Evolutionary conservation across 2,113 vertebrate genomes (phyloP).

Genomic region (Embiotoca jacksoni): DNA sequence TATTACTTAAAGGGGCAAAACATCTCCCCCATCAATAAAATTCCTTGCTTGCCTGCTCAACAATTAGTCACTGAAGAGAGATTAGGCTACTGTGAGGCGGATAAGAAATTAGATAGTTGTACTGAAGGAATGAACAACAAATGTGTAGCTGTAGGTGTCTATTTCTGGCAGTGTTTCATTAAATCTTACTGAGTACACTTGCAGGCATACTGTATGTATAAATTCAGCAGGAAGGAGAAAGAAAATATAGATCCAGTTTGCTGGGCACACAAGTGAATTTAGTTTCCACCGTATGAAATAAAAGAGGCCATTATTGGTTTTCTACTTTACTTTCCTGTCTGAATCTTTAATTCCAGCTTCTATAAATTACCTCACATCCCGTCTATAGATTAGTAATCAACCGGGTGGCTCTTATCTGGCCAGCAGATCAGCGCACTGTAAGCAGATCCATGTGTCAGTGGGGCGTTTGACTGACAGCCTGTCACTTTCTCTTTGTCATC

Average conservation of each 20-base stretch:
- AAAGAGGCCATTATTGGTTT: constrained; percentile 21
- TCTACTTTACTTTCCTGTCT: constrained; percentile 32
- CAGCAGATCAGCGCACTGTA: constrained; percentile 72
- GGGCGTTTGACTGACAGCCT: constrained; percentile 79
- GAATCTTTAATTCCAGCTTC: constrained; percentile 40
- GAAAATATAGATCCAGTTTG: background rate
- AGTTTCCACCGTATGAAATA: constrained; percentile 4
- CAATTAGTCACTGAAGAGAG: constrained; percentile 74
- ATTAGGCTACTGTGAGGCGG: constrained; percentile 60
- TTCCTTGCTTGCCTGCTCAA: constrained; percentile 58
- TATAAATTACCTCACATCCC: constrained; percentile 60
- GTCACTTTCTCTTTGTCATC: constrained; percentile 81
- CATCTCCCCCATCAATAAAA: constrained; percentile 79
- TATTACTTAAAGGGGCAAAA: constrained; percentile 76
- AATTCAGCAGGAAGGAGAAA: constrained; percentile 35
- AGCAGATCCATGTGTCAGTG: constrained; percentile 82
- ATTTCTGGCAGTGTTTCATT: constrained; percentile 53
- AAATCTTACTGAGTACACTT: constrained; percentile 46
- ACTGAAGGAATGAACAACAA: constrained; percentile 36
- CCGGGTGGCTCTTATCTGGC: constrained; percentile 68
- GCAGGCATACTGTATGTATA: constrained; percentile 25
- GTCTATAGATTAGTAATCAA: constrained; percentile 66
- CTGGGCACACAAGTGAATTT: background rate
- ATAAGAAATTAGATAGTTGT: constrained; percentile 62
- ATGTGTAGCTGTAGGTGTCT: constrained; percentile 52